These are phyloP conservation scores for Isaurus tuberculatus DNA, from an alignment of 92 coral and sea anemone species.

Conservation along the genomic window DNA sequence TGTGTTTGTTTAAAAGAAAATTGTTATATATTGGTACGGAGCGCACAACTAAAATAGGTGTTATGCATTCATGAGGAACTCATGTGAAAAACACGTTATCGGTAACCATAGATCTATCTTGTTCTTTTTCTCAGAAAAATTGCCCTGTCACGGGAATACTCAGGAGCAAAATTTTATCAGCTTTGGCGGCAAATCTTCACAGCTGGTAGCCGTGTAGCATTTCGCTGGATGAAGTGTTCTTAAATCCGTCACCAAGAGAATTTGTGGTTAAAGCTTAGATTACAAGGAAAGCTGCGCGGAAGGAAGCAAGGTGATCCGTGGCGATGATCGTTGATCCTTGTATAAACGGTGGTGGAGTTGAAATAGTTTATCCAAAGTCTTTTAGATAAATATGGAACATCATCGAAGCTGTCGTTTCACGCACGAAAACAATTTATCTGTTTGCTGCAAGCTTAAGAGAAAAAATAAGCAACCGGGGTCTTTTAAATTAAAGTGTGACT, in stretches of 20 bases:
- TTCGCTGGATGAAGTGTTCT: not conserved
- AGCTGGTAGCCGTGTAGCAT: not conserved
- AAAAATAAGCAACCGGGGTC: not conserved
- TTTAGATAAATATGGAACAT: not conserved
- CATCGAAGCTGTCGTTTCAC: not conserved
- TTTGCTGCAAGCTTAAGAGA: not conserved
- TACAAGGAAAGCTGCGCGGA: not conserved
- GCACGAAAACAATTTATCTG: not conserved
- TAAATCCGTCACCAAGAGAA: not conserved
- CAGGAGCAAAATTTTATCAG: not conserved
- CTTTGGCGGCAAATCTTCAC: not conserved
- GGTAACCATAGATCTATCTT: not conserved
- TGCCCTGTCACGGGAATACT: not conserved
- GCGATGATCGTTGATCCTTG: conserved; percentile 5
- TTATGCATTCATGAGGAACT: not conserved
- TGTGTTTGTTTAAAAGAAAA: too few relatives aligned
- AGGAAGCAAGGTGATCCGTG: not conserved
- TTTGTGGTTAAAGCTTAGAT: not conserved
- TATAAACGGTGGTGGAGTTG: not conserved
- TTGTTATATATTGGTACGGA: too few relatives aligned
- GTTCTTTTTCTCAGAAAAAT: not conserved
- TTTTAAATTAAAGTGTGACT: conserved; percentile 7
- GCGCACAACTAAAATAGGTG: too few relatives aligned
- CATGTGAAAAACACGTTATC: not conserved
- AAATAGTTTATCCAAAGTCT: not conserved